Base-by-base conservation (phyloP, 2,797 vertebrate species). In the Rousettus madagascariensis region DNA sequence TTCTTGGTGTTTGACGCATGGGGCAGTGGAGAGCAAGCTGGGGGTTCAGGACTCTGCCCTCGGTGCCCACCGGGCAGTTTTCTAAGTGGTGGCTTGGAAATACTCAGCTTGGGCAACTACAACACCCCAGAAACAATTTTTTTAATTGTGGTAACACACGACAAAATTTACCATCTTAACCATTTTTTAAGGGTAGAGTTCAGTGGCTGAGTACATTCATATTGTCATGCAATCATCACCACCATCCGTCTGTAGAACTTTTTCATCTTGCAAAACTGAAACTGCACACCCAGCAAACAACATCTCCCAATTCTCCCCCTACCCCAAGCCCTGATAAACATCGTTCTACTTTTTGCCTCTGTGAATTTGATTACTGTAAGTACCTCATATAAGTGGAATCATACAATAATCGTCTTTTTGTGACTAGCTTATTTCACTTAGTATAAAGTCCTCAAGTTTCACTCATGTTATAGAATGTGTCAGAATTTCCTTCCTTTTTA, bases 401-500 rank as follows among this genome's bases (percentile, higher is more conserved):
- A 51, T 7, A 15, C 10, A 38, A 53, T 16, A 16, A 51, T 86
- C 86, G 30, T 51, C 53, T 85, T 53, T 88, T 36, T 24, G 59
- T 68, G 30, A 26, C 46, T 85, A 57, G 46, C 55, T 91, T 80
- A 19, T 30, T 20, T 78, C 26, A 46, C 43, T 53, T 71, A 59
- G 30, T 24, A 20, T 38, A 19, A 65, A 75, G 53, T 61, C 74
- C 24, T 57, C 36, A 43, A 30, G 71, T 59, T 75, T 65, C 15
- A 36, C 71, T 46, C 24, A n/a, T 28, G 30, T 53, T 75, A 24
- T 8, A 30, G 55, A 26, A 15, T 22, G 51, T 33, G 43, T 71
- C 82, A 68, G 49, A 66, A 82, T 89, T n/a, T 43, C n/a, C 38
- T 65, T 82, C 33, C 65, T 59, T 79, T 79, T 68, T 13, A 82